phyloP scores from a whole-genome alignment of 2,797 vertebrate genomes.

The Chaetophractus vellerosus region DNA sequence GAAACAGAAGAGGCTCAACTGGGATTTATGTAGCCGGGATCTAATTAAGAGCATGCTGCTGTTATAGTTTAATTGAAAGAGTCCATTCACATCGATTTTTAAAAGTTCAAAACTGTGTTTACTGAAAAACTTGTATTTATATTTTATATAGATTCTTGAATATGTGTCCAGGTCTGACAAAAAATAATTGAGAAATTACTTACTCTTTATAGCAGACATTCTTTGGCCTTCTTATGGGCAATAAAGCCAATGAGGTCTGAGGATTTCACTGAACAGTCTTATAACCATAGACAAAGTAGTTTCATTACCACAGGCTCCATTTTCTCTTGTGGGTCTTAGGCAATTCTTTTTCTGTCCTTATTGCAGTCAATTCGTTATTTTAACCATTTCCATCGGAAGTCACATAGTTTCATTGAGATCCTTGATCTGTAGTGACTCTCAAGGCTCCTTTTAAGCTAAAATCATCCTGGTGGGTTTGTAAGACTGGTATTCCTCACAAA shows the following conservation, averaged over 20 bases:
- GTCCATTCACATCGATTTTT: background rate
- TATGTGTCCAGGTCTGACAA: background rate
- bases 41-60: background rate
- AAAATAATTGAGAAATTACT: constrained; percentile 42
- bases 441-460: constrained; percentile 66
- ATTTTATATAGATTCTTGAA: constrained; percentile 38
- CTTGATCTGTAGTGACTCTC: background rate
- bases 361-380: constrained; percentile 73
- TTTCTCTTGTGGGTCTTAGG: constrained; percentile 72
- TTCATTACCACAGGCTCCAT: constrained; percentile 74
- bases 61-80: constrained; percentile 27
- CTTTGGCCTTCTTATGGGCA: background rate
- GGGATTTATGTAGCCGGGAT: background rate
- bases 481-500: constrained; percentile 63
- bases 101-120: constrained; percentile 19
- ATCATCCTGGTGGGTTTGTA: constrained; percentile 12
- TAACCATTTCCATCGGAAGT: constrained; percentile 44
- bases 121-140: background rate
- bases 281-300: constrained; percentile 70
- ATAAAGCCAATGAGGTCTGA: constrained; percentile 12
- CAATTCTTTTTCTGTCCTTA: constrained; percentile 59
- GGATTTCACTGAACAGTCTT: constrained; percentile 19
- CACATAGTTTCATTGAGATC: background rate
- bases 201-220: background rate
- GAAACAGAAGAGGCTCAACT: background rate